Evolutionary conservation across 2,113 vertebrate genomes (phyloP), one percentile per base, ranked within the genome.

Genomic region (Pygoscelis antarcticus): DNA sequence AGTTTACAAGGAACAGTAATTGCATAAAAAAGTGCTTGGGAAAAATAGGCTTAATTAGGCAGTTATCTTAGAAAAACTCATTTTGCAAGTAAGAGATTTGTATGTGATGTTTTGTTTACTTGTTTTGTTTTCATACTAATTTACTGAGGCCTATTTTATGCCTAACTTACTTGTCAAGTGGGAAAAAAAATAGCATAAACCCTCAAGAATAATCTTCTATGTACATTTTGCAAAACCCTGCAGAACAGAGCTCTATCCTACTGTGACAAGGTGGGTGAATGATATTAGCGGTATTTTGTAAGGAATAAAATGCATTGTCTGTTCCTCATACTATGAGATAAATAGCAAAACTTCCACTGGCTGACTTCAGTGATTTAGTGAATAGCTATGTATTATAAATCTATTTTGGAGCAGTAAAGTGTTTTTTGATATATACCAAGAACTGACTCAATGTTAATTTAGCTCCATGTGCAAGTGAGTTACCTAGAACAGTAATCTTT

Each of bases 161-260:
- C 71, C 19, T 94, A 87, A 74, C 64, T 84, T 93, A 83, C 14
- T 60, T 55, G 52, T 79, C 92, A 95, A 96, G 87, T 91, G 36
- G 36, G 36, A 93, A 96, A 89, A 93, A 85, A 93, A 94, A 89
- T 62, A 89, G 30, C 69, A 84, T 81, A 87, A 96, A 40, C 72
- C 57, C 47, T 86, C 54, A 92, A 87, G 51, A 93, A 64, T 92
- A 75, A 78, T 78, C 25, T 84, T 42, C 55, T 79, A 4, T 44
- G 51, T 89, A 81, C 40, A 32, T 84, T 97, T 92, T 87, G 38
- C 47, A 95, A 84, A 92, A 78, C 62, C 44, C 30, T 90, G 72
- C 55, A 91, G 68, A 90, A 68, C n/a, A 38, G 47, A 54, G 49
- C 51, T 94, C 30, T 54, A 11, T 81, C 51, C 40, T 89, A 12